Percentiles rank a stretch among this genome's conserved stretches.
Evolutionary conservation across 2,888 invertebrate species (phyloP).

Genomic region (Machimus rusticus): DNA sequence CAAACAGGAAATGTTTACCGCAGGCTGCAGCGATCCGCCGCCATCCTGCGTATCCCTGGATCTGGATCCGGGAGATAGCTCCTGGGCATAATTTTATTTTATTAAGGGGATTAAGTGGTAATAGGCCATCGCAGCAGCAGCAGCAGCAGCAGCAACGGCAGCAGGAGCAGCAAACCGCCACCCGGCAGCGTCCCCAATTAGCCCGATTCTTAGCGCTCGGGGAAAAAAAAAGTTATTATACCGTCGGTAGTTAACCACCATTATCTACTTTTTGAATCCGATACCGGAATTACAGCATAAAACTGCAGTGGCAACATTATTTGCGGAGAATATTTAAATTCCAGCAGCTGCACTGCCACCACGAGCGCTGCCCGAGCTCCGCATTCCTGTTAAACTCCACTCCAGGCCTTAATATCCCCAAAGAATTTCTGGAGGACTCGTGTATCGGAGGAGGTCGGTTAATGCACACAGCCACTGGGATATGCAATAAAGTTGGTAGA

Average conservation of each 20-base stretch:
- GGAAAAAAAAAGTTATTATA: neutral
- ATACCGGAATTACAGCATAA: neutral
- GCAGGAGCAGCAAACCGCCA: neutral
- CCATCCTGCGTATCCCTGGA: neutral
- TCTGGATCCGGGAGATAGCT: neutral
- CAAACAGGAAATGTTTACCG: constrained; percentile 15
- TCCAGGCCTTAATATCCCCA: neutral
- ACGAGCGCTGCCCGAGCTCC: neutral
- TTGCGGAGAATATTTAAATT: constrained; percentile 1
- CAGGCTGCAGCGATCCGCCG: neutral
- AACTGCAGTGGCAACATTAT: neutral
- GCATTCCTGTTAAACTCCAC: neutral
- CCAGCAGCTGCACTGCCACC: neutral
- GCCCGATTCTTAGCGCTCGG: neutral
- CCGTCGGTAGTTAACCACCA: neutral
- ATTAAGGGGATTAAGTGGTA: constrained; percentile 3
- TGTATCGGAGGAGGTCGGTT: neutral
- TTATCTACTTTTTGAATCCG: constrained; percentile 22
- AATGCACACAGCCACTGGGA: neutral
- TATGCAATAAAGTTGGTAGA: neutral
- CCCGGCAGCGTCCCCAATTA: neutral
- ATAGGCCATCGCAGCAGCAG: neutral
- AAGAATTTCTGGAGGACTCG: neutral
- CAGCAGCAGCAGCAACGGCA: neutral
- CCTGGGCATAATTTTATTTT: neutral